Percentiles rank a stretch among this genome's conserved stretches.
These are phyloP conservation scores for Oncorhynchus tshawytscha DNA, from an alignment of 2,113 vertebrate genomes.

Conservation along the genomic window DNA sequence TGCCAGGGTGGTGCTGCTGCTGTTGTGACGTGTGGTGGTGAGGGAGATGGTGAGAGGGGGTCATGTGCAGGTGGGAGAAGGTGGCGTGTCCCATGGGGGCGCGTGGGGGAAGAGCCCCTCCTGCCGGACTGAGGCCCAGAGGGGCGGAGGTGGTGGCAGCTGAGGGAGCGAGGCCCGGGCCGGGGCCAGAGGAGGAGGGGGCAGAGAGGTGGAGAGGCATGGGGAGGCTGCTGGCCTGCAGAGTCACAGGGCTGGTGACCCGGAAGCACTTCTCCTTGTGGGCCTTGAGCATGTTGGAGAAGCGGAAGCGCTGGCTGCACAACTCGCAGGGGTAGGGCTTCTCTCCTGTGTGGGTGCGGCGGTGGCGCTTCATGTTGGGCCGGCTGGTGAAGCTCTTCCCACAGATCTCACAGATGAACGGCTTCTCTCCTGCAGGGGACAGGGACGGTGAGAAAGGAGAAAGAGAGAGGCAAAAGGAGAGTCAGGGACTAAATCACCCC, in stretches of 20 bases:
- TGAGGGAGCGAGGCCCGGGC: slow-evolving; percentile 43
- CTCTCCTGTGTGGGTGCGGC: slow-evolving; percentile 94
- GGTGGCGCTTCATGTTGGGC: slow-evolving; percentile 97
- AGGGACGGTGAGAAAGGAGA: slow-evolving; percentile 43
- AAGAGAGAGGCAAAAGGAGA: slow-evolving; percentile 52
- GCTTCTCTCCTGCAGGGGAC: slow-evolving; percentile 87
- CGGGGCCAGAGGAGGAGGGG: slow-evolving; percentile 70
- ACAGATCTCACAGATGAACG: slow-evolving; percentile 98
- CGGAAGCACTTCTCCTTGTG: slow-evolving; percentile 98
- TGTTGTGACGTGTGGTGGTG: slow-evolving; percentile 63
- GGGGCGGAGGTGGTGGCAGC: slow-evolving; percentile 57
- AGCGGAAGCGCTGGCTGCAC: slow-evolving; percentile 95
- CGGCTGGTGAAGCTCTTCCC: slow-evolving; percentile 99
- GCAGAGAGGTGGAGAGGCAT: slow-evolving; percentile 77
- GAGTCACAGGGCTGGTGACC: slow-evolving; percentile 88
- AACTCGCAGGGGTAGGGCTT: slow-evolving; percentile 97
- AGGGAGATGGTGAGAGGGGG: slow-evolving; percentile 78
- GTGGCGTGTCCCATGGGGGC: slow-evolving; percentile 77
- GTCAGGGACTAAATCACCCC: background rate
- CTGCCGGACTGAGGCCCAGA: slow-evolving; percentile 71
- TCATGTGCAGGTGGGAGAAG: slow-evolving; percentile 87
- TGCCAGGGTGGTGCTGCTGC: slow-evolving; percentile 65
- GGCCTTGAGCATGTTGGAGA: slow-evolving; percentile 99
- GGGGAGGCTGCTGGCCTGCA: slow-evolving; percentile 75
- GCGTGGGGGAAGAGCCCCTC: slow-evolving; percentile 62